Evolutionary conservation across 2,888 invertebrate genomes (phyloP), one percentile per base, ranked within the genome.

Genomic region (Sesia apiformis): DNA sequence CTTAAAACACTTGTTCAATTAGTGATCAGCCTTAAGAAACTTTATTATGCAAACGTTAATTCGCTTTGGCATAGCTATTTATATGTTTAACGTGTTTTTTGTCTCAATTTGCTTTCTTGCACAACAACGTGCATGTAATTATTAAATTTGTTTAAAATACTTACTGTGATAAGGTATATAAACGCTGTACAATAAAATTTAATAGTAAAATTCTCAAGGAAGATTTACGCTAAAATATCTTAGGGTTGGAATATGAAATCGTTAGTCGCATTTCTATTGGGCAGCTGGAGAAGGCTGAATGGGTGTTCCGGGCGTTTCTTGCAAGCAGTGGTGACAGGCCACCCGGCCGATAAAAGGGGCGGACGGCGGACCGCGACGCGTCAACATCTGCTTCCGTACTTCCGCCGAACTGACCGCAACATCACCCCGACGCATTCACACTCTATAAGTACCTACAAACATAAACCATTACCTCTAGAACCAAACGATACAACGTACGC

Each of bases 1-100:
- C 77, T 72, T 79, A 72, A 81, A 86, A 84, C 87, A 86, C 85
- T 89, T 86, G 87, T 83, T 86, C 87, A 85, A 84, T 88, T 86
- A 86, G 80, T 78, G 81, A 86, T 86, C 81, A 80, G 75, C 71
- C 73, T 78, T 72, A 76, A 78, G 74, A 77, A 78, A 77, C 71
- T 78, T 79, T 78, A 79, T 81, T 78, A 74, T 70, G 68, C 71
- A 76, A 76, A 74, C 73, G 66, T 55, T 61, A 56, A 63, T 50
- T 56, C 57, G 50, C 50, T 50, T 42, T 38, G 5, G 38, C 50
- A 42, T 7, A 42, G 5, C 7, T 50, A 38, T 50, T 50, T 50
- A 38, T 50, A 38, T 7, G 7, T 50, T 50, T 39, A 50, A 42
- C 38, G 7, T 38, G 38, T 6, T 23, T 51, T 42, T 51, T 51